Base-by-base conservation (phyloP, 1,140 invertebrate genomes). In the Euwallacea similis region DNA sequence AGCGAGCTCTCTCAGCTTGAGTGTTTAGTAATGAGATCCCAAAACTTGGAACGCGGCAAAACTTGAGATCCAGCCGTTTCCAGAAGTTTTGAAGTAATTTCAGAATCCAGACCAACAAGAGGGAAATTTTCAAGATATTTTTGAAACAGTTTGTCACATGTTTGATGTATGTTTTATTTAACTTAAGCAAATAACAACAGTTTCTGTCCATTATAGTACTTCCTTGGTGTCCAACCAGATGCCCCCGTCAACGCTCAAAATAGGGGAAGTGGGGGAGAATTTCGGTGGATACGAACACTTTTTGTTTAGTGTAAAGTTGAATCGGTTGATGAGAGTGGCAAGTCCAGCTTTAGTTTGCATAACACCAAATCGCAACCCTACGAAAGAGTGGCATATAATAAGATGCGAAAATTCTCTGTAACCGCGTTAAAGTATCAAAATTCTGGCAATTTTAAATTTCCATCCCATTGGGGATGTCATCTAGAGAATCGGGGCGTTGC, bases 331-430 rank as follows among this genome's bases (percentile, higher is more conserved):
- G n/a, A 63, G 15, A 7, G 42, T 42, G 7, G 61, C 61, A 13
- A 63, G 10, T 46, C 42, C 61, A 15, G 61, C 61, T 47, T 63
- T 63, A n/a, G 44, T 13, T 42, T 63, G 61, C 44, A 63, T 63
- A n/a, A 63, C 9, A 42, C 42, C 61, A 63, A 63, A 63, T 47
- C 61, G 9, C 33, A 63, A 44, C 16, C 61, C 61, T 63, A 21
- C n/a, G 47, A 63, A 13, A 0, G 42, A 6, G 9, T 50, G 10
- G 15, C 9, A 58, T 8, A 0, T 58, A 33, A 33, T 33, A 33
- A 33, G 4, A 33, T 4, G 4, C 21, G 4, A 33, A 53, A 53
- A 8, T 53, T 53, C 4, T 0, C 6, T 4, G 1, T 33, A 2
- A 2, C 21, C 1, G 21, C 21, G 21, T 4, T 33, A 33, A 33